Evolutionary conservation across 2,888 invertebrate genomes (phyloP).

Genomic region (Lottia scabra): DNA sequence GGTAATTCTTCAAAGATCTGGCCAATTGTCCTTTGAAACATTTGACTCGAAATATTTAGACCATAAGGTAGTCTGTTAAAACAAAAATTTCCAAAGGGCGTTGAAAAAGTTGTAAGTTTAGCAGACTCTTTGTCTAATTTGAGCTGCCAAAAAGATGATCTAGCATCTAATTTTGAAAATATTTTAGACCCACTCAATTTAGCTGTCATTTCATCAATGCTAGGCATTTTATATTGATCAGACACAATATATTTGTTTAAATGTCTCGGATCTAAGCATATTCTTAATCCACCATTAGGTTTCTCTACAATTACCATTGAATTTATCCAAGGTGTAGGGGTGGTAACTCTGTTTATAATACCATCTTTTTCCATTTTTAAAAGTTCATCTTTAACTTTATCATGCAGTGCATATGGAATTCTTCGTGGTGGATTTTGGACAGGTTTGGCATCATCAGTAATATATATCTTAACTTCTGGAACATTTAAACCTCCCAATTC

Average conservation of each 20-base stretch:
- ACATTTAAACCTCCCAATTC: background rate
- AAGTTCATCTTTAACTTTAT: background rate
- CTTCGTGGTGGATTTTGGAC: background rate
- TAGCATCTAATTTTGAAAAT: background rate
- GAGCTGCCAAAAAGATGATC: background rate
- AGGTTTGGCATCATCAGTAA: background rate
- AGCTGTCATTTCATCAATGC: slow-evolving; percentile 3
- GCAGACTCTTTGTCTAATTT: too few relatives aligned
- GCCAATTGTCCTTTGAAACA: background rate
- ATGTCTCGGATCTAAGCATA: background rate
- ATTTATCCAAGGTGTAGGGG: background rate
- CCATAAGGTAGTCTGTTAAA: too few relatives aligned
- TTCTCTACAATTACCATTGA: background rate
- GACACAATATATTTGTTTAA: too few relatives aligned
- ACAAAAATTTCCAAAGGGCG: too few relatives aligned
- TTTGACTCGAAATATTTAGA: too few relatives aligned
- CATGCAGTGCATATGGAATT: background rate
- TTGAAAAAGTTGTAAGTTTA: too few relatives aligned
- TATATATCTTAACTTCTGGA: background rate
- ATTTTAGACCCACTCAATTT: background rate
- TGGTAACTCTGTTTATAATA: background rate
- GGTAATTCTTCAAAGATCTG: too few relatives aligned
- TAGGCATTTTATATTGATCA: background rate
- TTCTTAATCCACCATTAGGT: background rate
- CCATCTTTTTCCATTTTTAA: background rate